Evolutionary conservation across 2,113 vertebrate species (phyloP).

Genomic region (Urocitellus parryii): DNA sequence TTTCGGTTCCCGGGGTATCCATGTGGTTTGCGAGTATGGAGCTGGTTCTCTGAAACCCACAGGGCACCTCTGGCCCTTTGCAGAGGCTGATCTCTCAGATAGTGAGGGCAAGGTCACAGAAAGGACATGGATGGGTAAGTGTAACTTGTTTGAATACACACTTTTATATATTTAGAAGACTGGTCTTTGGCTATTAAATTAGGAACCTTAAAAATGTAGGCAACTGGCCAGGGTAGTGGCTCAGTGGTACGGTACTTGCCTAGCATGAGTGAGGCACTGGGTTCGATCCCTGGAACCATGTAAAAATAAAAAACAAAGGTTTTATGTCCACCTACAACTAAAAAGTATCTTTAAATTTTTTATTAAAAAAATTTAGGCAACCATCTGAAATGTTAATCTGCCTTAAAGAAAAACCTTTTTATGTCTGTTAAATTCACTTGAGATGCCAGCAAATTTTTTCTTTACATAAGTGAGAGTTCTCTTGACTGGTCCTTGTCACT

Average conservation of each 20-base stretch:
- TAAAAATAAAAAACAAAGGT: too few species aligned
- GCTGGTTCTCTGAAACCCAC: not conserved
- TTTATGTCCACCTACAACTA: too few species aligned
- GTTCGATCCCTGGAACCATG: too few species aligned
- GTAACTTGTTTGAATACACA: not conserved
- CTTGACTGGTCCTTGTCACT: not conserved
- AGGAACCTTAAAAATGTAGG: not conserved
- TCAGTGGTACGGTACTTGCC: too few species aligned
- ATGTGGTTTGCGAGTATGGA: not conserved
- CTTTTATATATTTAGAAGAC: not conserved
- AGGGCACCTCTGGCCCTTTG: not conserved
- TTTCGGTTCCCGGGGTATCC: not conserved
- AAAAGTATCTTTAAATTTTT: too few species aligned
- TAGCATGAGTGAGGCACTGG: too few species aligned
- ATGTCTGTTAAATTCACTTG: not conserved
- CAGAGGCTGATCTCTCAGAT: not conserved
- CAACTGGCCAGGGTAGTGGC: not conserved
- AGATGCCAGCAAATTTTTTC: not conserved
- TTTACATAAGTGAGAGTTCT: not conserved
- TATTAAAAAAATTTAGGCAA: not conserved
- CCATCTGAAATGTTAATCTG: not conserved
- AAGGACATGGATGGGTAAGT: not conserved
- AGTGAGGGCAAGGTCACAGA: not conserved
- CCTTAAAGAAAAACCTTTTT: not conserved
- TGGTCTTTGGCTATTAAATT: not conserved